Evolutionary conservation across 2,797 vertebrate species (phyloP).

Genomic region (Morus bassanus): DNA sequence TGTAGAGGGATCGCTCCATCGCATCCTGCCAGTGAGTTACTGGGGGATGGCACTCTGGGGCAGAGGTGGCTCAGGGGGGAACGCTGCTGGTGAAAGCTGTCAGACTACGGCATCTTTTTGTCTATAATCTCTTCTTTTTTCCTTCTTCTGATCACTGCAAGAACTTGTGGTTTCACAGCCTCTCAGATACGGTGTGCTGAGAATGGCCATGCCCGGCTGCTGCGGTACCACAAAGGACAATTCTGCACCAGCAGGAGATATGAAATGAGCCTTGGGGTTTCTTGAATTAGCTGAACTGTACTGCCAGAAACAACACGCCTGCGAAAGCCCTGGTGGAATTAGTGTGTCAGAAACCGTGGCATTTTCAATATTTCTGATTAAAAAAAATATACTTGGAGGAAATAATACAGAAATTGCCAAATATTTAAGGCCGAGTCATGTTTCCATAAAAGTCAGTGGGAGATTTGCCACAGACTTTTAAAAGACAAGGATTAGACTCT

Average conservation of each 20-base stretch:
- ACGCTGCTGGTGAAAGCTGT: background rate
- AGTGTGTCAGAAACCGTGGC: background rate
- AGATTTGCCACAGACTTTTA: background rate
- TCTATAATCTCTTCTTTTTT: background rate
- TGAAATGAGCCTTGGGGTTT: background rate
- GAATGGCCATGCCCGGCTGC: fast-evolving
- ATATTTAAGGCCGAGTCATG: background rate
- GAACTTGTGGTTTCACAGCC: background rate
- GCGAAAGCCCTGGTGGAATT: background rate
- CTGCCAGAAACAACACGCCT: background rate
- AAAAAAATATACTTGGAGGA: background rate
- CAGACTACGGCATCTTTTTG: background rate
- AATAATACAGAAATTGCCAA: slow-evolving; percentile 24
- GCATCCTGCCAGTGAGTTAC: background rate
- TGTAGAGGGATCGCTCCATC: background rate
- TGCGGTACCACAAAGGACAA: background rate
- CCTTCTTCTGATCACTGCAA: background rate
- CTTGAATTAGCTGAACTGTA: background rate
- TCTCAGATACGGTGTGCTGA: background rate
- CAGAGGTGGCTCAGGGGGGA: background rate
- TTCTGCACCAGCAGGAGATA: background rate
- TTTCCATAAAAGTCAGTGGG: background rate
- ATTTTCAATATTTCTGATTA: slow-evolving; percentile 3
- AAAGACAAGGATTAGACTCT: slow-evolving; percentile 4
- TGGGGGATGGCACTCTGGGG: background rate